These are phyloP conservation scores for Torymus texanus DNA, from an alignment of 2,888 invertebrate species.

Conservation along the genomic window DNA sequence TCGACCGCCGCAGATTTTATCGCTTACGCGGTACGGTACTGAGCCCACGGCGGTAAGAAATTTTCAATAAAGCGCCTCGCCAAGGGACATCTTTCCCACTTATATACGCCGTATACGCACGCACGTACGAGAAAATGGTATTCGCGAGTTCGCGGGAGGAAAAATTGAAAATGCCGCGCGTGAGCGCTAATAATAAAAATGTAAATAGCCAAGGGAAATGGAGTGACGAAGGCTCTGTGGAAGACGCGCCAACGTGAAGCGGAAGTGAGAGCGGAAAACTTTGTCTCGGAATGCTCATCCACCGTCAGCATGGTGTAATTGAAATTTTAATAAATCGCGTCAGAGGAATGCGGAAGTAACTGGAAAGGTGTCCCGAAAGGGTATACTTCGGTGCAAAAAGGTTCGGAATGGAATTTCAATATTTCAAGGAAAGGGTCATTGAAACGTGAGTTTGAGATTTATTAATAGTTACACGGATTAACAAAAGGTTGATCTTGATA, in stretches of 20 bases:
- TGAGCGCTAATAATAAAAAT: conserved; percentile 6
- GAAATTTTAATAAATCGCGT: conserved; percentile 22
- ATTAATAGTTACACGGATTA: too few relatives aligned
- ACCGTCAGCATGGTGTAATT: conserved; percentile 1
- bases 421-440: not conserved
- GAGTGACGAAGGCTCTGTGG: not conserved
- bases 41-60: not conserved
- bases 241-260: not conserved
- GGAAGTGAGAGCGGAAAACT: not conserved
- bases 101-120: not conserved
- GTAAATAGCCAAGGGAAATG: not conserved
- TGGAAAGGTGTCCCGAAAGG: not conserved
- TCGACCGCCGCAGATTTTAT: not conserved
- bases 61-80: conserved; percentile 4
- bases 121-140: not conserved
- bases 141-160: not conserved
- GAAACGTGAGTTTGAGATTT: not conserved
- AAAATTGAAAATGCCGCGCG: conserved; percentile 8
- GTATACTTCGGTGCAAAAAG: not conserved
- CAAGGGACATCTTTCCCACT: not conserved
- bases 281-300: not conserved
- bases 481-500: too few relatives aligned
- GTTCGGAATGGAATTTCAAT: conserved; percentile 8
- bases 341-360: not conserved
- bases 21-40: not conserved